Evolutionary conservation across 2,888 invertebrate genomes (phyloP).

Genomic region (Geophilus truncorum): DNA sequence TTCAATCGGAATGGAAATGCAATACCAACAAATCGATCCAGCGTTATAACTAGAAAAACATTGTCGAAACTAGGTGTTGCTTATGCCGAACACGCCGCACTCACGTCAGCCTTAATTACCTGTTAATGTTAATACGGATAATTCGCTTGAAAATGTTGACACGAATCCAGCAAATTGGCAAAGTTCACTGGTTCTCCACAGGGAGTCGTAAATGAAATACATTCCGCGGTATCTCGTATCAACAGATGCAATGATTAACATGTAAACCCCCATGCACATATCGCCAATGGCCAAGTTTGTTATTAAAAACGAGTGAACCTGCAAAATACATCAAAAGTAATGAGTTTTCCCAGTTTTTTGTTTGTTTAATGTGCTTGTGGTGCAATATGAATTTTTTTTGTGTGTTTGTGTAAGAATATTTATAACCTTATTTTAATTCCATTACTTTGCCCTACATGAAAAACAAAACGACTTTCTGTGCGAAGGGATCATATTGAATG

Average conservation of each 20-base stretch:
- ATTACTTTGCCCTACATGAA: not conserved
- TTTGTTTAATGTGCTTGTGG: not conserved
- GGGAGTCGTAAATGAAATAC: conserved; percentile 47
- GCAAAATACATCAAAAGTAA: conserved; percentile 7
- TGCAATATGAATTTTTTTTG: not conserved
- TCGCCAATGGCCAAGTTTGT: conserved; percentile 49
- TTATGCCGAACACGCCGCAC: not conserved
- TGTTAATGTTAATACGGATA: conserved; percentile 48
- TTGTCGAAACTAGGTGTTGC: not conserved
- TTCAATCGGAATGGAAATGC: conserved; percentile 48
- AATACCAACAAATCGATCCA: conserved; percentile 49
- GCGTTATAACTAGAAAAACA: conserved; percentile 45
- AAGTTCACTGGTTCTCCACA: conserved; percentile 45
- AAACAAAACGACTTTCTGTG: not conserved
- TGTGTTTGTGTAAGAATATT: not conserved
- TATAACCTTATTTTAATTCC: not conserved
- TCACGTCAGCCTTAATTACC: conserved; percentile 40
- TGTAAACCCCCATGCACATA: conserved; percentile 49
- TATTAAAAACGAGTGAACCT: conserved; percentile 52
- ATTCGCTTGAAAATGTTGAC: conserved; percentile 48
- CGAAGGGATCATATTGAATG: not conserved
- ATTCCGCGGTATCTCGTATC: conserved; percentile 50
- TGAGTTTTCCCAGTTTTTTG: not conserved
- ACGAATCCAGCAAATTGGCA: conserved; percentile 49
- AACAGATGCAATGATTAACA: conserved; percentile 47